Percentiles rank a stretch among this genome's conserved stretches.
These are phyloP conservation scores for Drosophila navojoa DNA, from an alignment of 1,140 invertebrate genomes.

Conservation along the genomic window DNA sequence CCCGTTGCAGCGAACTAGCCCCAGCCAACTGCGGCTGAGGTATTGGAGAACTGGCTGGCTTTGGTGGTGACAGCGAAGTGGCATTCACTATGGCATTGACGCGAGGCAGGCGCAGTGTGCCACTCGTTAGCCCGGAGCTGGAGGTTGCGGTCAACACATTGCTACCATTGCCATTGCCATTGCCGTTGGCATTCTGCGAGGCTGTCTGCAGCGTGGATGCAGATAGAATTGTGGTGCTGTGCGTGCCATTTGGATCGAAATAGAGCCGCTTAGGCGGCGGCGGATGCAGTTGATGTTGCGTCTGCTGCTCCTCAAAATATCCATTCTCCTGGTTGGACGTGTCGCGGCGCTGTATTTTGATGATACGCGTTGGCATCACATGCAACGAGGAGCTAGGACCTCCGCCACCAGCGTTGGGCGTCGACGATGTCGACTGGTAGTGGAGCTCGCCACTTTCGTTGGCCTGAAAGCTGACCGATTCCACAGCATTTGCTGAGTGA, in stretches of 20 bases:
- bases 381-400: constrained; percentile 54
- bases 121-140: constrained; percentile 14
- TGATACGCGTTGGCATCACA: constrained; percentile 68
- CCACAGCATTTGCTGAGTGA: constrained; percentile 45
- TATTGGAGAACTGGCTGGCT: constrained; percentile 50
- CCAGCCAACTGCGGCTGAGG: constrained; percentile 19
- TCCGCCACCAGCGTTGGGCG: constrained; percentile 12
- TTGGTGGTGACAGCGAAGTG: constrained; percentile 38
- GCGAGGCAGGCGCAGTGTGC: constrained; percentile 51
- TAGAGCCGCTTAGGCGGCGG: constrained; percentile 68
- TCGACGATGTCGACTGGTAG: constrained; percentile 49
- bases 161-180: constrained; percentile 41
- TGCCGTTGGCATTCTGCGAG: constrained; percentile 37
- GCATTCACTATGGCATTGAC: constrained; percentile 48
- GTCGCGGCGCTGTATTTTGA: constrained; percentile 73
- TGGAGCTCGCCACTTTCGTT: constrained; percentile 69
- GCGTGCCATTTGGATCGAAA: constrained; percentile 51
- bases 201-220: constrained; percentile 42
- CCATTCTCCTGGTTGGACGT: constrained; percentile 56
- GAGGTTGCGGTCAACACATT: constrained; percentile 34
- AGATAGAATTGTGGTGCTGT: constrained; percentile 57
- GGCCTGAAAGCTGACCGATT: constrained; percentile 69
- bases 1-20: constrained; percentile 33
- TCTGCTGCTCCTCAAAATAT: constrained; percentile 57
- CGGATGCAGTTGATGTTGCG: constrained; percentile 55